Evolutionary conservation across 2,797 vertebrate species (phyloP).

Genomic region (Nasua narica): DNA sequence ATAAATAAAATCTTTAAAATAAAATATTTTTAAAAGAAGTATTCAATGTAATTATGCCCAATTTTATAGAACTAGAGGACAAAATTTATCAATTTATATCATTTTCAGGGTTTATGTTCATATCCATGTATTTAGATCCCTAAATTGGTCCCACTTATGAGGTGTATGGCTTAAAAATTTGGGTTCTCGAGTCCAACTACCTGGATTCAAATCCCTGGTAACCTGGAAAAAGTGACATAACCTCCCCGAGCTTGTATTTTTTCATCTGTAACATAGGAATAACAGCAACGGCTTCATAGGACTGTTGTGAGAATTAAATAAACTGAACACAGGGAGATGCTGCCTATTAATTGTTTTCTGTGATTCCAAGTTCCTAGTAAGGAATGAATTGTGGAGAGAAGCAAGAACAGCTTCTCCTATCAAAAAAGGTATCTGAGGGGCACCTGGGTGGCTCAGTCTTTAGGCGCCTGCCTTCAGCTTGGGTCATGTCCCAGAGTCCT

Average conservation of each 20-base stretch:
- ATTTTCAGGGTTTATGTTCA: background rate
- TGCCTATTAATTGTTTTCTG: background rate
- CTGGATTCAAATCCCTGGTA: background rate
- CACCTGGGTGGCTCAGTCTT: background rate
- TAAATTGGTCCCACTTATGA: background rate
- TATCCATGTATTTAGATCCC: slow-evolving; percentile 12
- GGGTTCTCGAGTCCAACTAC: background rate
- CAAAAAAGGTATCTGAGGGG: background rate
- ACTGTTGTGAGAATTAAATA: background rate
- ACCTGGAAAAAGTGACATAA: background rate
- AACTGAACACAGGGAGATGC: background rate
- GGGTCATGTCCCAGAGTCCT: background rate
- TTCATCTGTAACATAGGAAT: background rate
- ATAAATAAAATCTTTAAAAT: too few relatives aligned
- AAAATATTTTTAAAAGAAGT: too few relatives aligned
- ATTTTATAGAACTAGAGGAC: background rate
- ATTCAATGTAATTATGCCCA: background rate
- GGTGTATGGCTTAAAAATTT: background rate
- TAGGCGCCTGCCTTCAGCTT: background rate
- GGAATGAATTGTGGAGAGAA: background rate
- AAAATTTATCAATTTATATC: slow-evolving; percentile 1
- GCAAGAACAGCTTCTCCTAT: background rate
- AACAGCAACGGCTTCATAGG: background rate
- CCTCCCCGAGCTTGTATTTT: slow-evolving; percentile 6
- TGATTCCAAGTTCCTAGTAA: background rate